Evolutionary conservation across 2,888 invertebrate genomes (phyloP).

Genomic region (Drosophila anomalipes): DNA sequence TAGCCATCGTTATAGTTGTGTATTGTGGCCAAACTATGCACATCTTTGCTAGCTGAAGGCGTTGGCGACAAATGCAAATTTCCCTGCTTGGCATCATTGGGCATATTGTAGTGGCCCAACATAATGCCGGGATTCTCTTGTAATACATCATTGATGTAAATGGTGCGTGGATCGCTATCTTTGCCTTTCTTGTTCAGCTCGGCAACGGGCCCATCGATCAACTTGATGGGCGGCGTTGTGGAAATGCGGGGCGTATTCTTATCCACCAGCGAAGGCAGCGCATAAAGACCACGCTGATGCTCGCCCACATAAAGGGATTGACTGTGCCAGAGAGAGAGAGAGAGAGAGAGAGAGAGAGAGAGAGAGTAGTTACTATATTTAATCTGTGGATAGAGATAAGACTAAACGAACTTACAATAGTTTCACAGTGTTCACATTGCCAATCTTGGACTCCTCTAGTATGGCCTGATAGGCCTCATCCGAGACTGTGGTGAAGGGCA

Average conservation of each 20-base stretch:
- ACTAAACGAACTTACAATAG: constrained; percentile 86
- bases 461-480: constrained; percentile 92
- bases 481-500: constrained; percentile 95
- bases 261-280: constrained; percentile 96
- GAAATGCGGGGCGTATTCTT: constrained; percentile 94
- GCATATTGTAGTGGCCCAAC: constrained; percentile 90
- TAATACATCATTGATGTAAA: constrained; percentile 86
- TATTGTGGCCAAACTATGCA: constrained; percentile 83
- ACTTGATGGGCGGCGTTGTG: constrained; percentile 89
- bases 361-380: not conserved
- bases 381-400: not conserved
- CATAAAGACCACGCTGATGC: constrained; percentile 93
- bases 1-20: constrained; percentile 77
- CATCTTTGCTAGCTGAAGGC: constrained; percentile 67
- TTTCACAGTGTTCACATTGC: constrained; percentile 88
- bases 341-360: no score
- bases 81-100: constrained; percentile 85
- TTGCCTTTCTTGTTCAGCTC: constrained; percentile 65
- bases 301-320: constrained; percentile 97
- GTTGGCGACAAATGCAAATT: constrained; percentile 83
- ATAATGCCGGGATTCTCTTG: constrained; percentile 83
- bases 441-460: constrained; percentile 88
- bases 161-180: constrained; percentile 81
- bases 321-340: constrained; percentile 85
- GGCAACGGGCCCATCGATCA: constrained; percentile 90